Evolutionary conservation across 2,888 invertebrate species (phyloP), one percentile per base, ranked within the genome.

Genomic region (Strigamia maritima): DNA sequence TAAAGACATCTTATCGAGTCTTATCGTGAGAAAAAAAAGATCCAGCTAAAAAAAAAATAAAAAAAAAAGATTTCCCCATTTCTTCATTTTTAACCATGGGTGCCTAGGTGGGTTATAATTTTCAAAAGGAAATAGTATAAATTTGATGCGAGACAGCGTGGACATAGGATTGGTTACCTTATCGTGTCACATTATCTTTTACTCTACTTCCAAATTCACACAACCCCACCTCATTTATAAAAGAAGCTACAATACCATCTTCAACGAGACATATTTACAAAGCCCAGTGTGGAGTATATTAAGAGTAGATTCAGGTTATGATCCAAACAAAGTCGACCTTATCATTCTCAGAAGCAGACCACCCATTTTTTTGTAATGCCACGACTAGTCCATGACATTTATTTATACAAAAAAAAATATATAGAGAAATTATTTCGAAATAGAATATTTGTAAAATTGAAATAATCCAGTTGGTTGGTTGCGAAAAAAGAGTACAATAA

Each of bases 281-380:
- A 70, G 70, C 24, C 70, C 2, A 26, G 12, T 28, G 3, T 54
- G 28, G 12, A 28, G 70, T 70, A 26, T 26, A 70, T 70, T 70
- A 70, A 26, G 26, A 28, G 24, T 10, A 70, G 70, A 70, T 70
- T 70, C 70, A 70, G 70, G 70, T 70, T 70, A 16, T 3, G 70
- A 70, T 24, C 70, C 70, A 70, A 65, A 70, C 54, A 70, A 70
- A 28, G 70, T 70, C 70, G 70, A 70, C 70, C 28, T 70, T 54
- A 19, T 54, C 54, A 54, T 54, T 54, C 54, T 70, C 28, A 10
- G 28, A n/a, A 26, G 12, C 70, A 26, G 24, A 26, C n/a, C 28
- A 12, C 19, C 10, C 28, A 28, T 28, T 70, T 70, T 70, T n/a
- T 65, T 65, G 24, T 70, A 70, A 12, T 28, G 28, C 26, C 70